A percentile compares a stretch with the other conserved stretches of the same genome.
phyloP scores from a whole-genome alignment of 1,140 invertebrate genomes.

The Galleria mellonella region DNA sequence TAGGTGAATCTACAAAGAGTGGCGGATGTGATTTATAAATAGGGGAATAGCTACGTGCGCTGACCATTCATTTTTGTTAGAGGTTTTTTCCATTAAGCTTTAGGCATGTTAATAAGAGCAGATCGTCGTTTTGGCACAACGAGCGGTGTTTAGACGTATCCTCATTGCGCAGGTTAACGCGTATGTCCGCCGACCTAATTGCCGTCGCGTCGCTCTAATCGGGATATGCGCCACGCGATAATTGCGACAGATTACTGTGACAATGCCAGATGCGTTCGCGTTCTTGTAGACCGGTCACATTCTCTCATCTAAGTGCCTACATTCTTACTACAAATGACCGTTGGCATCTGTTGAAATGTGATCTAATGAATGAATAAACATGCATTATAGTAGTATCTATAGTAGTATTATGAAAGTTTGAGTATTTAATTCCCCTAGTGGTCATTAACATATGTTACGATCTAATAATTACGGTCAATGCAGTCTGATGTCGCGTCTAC shows the following conservation, averaged over 20 bases:
- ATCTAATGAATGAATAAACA: too few relatives aligned
- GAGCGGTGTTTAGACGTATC: conserved; percentile 67
- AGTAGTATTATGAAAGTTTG: too few relatives aligned
- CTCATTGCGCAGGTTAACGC: conserved; percentile 70
- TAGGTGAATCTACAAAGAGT: conserved; percentile 62
- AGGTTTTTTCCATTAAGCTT: conserved; percentile 36
- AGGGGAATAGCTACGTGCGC: conserved; percentile 32
- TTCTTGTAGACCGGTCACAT: conserved; percentile 8
- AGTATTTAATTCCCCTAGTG: too few relatives aligned
- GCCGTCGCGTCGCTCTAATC: conserved; percentile 62
- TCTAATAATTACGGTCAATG: too few relatives aligned
- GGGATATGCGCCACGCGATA: conserved; percentile 69
- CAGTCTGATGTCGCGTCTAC: conserved; percentile 24
- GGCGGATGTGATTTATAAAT: conserved; percentile 58
- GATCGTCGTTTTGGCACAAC: conserved; percentile 45
- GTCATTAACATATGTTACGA: too few relatives aligned
- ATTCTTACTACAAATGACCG: background rate
- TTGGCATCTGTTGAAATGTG: too few relatives aligned
- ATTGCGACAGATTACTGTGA: conserved; percentile 60
- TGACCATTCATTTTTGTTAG: conserved; percentile 35
- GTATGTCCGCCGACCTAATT: conserved; percentile 71
- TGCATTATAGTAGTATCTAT: too few relatives aligned
- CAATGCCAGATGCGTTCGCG: conserved; percentile 15
- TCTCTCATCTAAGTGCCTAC: background rate
- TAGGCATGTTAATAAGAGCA: conserved; percentile 39